Evolutionary conservation across 2,888 invertebrate species (phyloP).

Genomic region (Drosophila prostipennis): DNA sequence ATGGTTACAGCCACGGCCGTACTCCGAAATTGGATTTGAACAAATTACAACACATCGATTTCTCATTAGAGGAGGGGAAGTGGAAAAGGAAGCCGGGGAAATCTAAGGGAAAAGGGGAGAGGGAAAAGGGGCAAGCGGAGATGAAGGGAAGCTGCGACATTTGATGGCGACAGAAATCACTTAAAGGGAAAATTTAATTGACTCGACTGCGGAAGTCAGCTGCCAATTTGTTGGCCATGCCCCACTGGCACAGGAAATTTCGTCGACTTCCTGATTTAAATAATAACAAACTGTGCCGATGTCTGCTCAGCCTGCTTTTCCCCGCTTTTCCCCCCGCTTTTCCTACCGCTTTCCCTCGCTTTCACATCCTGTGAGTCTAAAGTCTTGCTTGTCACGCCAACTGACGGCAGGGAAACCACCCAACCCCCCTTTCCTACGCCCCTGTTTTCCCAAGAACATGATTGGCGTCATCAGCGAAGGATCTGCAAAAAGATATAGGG

Average conservation of each 20-base stretch:
- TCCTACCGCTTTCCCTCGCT: not conserved
- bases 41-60: constrained; percentile 79
- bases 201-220: constrained; percentile 71
- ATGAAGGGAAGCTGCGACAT: constrained; percentile 48
- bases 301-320: constrained; percentile 20
- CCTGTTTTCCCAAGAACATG: constrained; percentile 30
- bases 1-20: constrained; percentile 30
- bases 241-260: constrained; percentile 75
- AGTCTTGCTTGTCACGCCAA: constrained; percentile 70
- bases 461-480: constrained; percentile 50
- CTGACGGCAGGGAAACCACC: constrained; percentile 55
- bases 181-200: constrained; percentile 76
- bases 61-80: constrained; percentile 60
- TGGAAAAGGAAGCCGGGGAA: constrained; percentile 1
- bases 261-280: constrained; percentile 82
- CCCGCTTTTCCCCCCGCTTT: not conserved
- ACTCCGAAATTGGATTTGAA: constrained; percentile 67
- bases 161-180: constrained; percentile 75
- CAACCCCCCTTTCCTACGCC: not conserved
- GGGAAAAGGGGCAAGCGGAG: not conserved
- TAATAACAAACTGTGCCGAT: constrained; percentile 72
- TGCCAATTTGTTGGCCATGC: constrained; percentile 76
- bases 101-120: not conserved
- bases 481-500: constrained; percentile 16
- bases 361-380: constrained; percentile 24